A percentile compares a stretch with the other conserved stretches of the same genome.
Evolutionary conservation across 2,797 vertebrate species (phyloP).

Genomic region (Capromys pilorides): DNA sequence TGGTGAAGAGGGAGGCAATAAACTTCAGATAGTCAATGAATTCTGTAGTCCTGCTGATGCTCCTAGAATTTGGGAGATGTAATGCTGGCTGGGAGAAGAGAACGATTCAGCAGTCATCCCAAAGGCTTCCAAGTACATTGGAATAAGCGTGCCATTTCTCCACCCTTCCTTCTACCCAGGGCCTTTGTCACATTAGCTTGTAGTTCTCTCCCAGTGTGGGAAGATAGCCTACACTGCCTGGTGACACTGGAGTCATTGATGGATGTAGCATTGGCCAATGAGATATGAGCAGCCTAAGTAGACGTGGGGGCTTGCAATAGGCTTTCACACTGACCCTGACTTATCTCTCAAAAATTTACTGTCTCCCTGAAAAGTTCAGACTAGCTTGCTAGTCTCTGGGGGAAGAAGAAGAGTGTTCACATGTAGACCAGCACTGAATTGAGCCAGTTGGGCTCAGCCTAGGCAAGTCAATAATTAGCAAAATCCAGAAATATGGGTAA

Average conservation of each 20-base stretch:
- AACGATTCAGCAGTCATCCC: not conserved
- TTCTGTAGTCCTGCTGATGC: not conserved
- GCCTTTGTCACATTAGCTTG: not conserved
- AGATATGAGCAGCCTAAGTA: not conserved
- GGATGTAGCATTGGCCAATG: not conserved
- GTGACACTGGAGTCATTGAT: not conserved
- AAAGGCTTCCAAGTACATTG: not conserved
- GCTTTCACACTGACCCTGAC: not conserved
- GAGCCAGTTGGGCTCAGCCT: not conserved
- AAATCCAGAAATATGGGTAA: not conserved
- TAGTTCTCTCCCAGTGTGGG: not conserved
- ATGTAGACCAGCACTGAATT: not conserved
- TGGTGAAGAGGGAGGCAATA: not conserved
- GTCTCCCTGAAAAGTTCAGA: not conserved
- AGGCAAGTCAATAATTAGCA: not conserved
- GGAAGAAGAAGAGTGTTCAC: not conserved
- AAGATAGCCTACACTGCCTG: not conserved
- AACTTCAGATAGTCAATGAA: not conserved
- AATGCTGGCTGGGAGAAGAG: not conserved
- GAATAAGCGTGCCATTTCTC: not conserved
- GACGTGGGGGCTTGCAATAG: not conserved
- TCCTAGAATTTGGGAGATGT: not conserved
- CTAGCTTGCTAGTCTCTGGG: not conserved
- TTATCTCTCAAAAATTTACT: not conserved
- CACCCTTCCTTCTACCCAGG: not conserved